These are phyloP conservation scores for Echiichthys vipera DNA, from an alignment of 2,797 vertebrate species.

Conservation along the genomic window DNA sequence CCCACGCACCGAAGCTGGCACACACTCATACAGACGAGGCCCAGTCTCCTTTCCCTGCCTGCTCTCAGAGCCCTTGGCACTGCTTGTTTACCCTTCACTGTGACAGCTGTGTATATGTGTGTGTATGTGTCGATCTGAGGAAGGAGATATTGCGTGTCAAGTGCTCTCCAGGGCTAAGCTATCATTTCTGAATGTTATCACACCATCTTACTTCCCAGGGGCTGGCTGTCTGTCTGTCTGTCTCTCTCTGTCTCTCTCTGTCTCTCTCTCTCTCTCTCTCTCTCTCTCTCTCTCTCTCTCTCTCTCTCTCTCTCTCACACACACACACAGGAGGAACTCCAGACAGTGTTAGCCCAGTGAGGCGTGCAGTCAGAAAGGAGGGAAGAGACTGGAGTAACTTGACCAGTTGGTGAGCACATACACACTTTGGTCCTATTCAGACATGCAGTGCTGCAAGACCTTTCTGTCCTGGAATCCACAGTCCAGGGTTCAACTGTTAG, in stretches of 20 bases:
- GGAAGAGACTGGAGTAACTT: slow-evolving; percentile 63
- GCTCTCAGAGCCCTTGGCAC: slow-evolving; percentile 75
- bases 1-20: slow-evolving; percentile 27
- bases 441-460: slow-evolving; percentile 49
- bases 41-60: slow-evolving; percentile 56
- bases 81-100: slow-evolving; percentile 83
- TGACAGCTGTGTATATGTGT: slow-evolving; percentile 76
- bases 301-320: slow-evolving; percentile 25
- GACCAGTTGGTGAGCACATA: slow-evolving; percentile 54
- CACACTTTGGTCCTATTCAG: slow-evolving; percentile 45
- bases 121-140: slow-evolving; percentile 78
- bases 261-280: slow-evolving; percentile 36
- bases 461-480: slow-evolving; percentile 49
- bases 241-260: too few relatives aligned
- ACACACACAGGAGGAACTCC: slow-evolving; percentile 63
- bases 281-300: slow-evolving; percentile 21
- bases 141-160: slow-evolving; percentile 86
- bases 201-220: slow-evolving; percentile 82
- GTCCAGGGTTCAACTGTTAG: slow-evolving; percentile 48
- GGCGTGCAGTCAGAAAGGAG: slow-evolving; percentile 67
- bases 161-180: slow-evolving; percentile 88
- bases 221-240: slow-evolving; percentile 74
- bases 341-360: slow-evolving; percentile 77
- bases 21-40: slow-evolving; percentile 76
- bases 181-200: slow-evolving; percentile 89